Conservation (phyloP, 1,140 invertebrate genomes). For the Drosophila busckii region DNA sequence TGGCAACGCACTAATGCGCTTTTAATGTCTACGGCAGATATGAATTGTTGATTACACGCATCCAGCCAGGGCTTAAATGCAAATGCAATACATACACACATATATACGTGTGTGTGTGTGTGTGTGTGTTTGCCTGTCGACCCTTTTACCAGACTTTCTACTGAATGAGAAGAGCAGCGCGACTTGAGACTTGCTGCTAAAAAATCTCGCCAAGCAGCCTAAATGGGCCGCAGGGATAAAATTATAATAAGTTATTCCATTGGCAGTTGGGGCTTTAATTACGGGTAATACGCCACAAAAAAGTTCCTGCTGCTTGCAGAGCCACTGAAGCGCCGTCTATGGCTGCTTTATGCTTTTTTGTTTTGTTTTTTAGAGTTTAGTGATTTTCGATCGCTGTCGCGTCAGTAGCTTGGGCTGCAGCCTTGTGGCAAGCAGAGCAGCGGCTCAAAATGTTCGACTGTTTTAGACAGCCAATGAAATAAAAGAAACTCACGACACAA, state of each 20-base stretch:
- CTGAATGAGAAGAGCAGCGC: slow-evolving; percentile 34
- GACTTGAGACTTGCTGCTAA: neutral
- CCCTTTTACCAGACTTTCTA: slow-evolving; percentile 35
- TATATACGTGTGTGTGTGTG: too few species aligned
- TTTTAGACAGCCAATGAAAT: slow-evolving; percentile 23
- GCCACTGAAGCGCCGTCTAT: neutral
- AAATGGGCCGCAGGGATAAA: slow-evolving; percentile 74
- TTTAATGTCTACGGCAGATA: slow-evolving; percentile 78
- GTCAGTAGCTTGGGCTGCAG: slow-evolving; percentile 6
- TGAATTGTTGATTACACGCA: slow-evolving; percentile 71
- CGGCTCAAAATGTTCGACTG: slow-evolving; percentile 16
- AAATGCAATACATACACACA: slow-evolving; percentile 36
- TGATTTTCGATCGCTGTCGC: too few species aligned
- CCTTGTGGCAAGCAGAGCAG: slow-evolving; percentile 1
- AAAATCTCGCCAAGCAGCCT: slow-evolving; percentile 31
- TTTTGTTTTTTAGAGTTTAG: too few species aligned
- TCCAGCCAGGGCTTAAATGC: slow-evolving; percentile 46
- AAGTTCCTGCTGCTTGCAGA: neutral
- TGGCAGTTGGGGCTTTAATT: slow-evolving; percentile 71
- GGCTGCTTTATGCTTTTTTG: neutral
- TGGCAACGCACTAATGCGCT: slow-evolving; percentile 74
- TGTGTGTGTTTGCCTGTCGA: too few species aligned
- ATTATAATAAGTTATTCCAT: slow-evolving; percentile 77
- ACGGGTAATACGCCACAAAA: slow-evolving; percentile 28
- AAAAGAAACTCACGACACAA: slow-evolving; percentile 29